These are phyloP conservation scores for Helicolenus hilgendorfi DNA, from an alignment of 2,797 vertebrate genomes.

Conservation along the genomic window DNA sequence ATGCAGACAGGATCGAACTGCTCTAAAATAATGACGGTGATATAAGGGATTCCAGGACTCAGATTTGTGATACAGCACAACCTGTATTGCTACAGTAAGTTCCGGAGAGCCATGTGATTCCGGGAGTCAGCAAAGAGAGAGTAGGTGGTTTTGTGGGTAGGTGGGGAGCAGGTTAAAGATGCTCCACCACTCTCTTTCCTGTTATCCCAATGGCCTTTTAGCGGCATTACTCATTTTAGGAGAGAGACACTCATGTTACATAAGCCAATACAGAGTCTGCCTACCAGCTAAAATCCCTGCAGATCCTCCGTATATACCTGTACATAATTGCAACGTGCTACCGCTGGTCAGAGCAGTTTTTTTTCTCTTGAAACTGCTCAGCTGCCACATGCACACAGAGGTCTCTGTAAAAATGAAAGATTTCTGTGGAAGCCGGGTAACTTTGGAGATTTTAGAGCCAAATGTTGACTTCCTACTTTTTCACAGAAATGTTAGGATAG, in stretches of 20 bases:
- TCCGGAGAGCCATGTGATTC: conserved; percentile 43
- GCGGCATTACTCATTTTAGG: conserved; percentile 80
- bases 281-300: conserved; percentile 61
- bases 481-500: neutral
- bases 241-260: conserved; percentile 79
- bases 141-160: conserved; percentile 77
- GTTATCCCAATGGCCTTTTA: conserved; percentile 76
- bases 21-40: conserved; percentile 27
- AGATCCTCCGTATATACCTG: conserved; percentile 59
- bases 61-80: conserved; percentile 47
- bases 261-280: conserved; percentile 71
- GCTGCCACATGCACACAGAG: neutral
- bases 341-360: conserved; percentile 24
- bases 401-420: neutral
- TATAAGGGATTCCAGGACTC: conserved; percentile 28
- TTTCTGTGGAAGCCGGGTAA: neutral
- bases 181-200: conserved; percentile 66
- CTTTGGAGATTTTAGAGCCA: neutral
- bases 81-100: conserved; percentile 30
- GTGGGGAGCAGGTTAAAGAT: conserved; percentile 80
- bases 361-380: neutral
- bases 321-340: conserved; percentile 43
- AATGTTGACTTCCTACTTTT: neutral
- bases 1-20: too few relatives aligned
- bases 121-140: conserved; percentile 50